phyloP scores from a whole-genome alignment of 2,113 vertebrate genomes.

The Bombycilla garrulus region DNA sequence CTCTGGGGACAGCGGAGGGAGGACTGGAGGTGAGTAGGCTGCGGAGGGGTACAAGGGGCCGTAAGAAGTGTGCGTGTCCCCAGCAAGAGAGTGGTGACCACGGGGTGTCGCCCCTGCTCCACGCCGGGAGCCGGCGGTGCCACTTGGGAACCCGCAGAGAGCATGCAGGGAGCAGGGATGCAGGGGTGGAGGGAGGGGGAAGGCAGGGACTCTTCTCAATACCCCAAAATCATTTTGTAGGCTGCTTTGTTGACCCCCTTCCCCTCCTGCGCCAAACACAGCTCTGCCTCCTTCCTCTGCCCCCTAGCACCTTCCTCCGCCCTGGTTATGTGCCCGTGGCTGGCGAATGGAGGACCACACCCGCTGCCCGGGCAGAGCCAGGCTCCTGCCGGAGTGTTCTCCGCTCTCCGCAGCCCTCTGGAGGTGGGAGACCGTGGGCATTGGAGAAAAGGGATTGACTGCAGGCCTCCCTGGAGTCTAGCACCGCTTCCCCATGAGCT shows the following conservation, averaged over 20 bases:
- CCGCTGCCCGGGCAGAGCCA: fast-evolving
- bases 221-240: background rate
- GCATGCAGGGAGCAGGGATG: background rate
- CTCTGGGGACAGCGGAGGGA: background rate
- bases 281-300: background rate
- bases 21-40: fast-evolving
- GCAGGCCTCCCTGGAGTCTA: background rate
- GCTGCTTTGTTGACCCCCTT: background rate
- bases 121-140: background rate
- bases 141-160: background rate
- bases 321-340: fast-evolving
- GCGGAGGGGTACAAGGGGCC: fast-evolving
- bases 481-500: fast-evolving
- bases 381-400: background rate
- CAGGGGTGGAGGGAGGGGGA: too few species aligned
- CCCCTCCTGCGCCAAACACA: background rate
- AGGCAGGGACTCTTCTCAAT: background rate
- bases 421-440: background rate
- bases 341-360: background rate
- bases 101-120: constrained; percentile 25
- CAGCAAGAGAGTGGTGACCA: background rate
- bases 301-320: background rate
- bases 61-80: fast-evolving
- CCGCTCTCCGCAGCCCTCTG: background rate
- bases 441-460: background rate